Conservation (phyloP, 2,797 vertebrate species). For the Alauda arvensis region DNA sequence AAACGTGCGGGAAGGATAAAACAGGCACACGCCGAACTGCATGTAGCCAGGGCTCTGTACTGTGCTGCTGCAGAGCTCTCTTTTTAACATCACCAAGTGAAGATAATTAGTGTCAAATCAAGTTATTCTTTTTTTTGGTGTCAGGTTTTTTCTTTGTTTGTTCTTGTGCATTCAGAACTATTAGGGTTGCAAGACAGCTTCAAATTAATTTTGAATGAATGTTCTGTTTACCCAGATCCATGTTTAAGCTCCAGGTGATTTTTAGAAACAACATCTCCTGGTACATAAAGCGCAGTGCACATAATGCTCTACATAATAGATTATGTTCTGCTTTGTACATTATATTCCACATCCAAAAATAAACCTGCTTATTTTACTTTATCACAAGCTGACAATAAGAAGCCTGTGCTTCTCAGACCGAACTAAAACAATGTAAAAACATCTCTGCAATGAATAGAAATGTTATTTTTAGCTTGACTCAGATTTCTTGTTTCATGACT, state of each 20-base stretch:
- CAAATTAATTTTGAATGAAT: not conserved
- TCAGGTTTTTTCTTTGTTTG: not conserved
- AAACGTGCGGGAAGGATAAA: not conserved
- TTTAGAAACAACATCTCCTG: not conserved
- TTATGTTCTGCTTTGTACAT: not conserved
- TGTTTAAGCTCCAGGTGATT: not conserved
- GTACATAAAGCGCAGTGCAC: fast-evolving
- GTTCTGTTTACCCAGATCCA: not conserved
- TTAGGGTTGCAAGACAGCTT: not conserved
- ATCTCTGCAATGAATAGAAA: not conserved
- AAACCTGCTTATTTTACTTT: not conserved
- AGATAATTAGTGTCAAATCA: not conserved
- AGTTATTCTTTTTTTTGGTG: not conserved
- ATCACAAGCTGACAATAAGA: not conserved
- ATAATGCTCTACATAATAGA: not conserved
- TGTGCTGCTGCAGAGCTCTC: not conserved
- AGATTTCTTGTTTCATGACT: not conserved
- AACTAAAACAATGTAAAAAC: not conserved
- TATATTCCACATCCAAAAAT: not conserved
- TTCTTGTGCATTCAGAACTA: not conserved
- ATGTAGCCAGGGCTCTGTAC: fast-evolving
- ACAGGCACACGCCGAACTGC: fast-evolving
- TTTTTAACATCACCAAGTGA: not conserved
- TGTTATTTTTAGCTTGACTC: not conserved
- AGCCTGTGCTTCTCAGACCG: not conserved